phyloP scores from a whole-genome alignment of 2,888 invertebrate genomes.

The Drosophila dives region DNA sequence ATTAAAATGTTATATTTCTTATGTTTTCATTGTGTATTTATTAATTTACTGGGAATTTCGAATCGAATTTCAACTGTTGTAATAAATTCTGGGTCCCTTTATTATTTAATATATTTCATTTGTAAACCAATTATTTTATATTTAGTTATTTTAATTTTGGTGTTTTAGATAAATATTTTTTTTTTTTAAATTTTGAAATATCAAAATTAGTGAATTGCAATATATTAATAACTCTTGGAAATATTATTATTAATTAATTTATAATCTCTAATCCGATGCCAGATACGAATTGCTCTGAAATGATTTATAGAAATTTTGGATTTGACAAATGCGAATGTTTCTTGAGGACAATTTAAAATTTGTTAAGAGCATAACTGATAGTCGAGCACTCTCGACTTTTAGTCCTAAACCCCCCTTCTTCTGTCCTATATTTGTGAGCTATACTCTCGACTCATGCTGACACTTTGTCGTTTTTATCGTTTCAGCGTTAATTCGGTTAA shows the following conservation, averaged over 20 bases:
- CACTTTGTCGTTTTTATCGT: slow-evolving; percentile 80
- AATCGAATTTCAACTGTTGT: background rate
- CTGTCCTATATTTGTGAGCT: slow-evolving; percentile 23
- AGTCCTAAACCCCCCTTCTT: no score
- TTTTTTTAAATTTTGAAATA: no score
- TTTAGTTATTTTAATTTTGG: no score
- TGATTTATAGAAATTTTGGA: background rate
- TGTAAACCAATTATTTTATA: no score
- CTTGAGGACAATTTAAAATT: background rate
- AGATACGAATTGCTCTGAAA: background rate
- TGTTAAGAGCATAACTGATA: background rate
- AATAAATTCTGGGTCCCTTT: background rate
- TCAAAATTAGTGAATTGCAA: background rate
- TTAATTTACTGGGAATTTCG: background rate
- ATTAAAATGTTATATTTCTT: background rate
- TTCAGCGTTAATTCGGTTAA: slow-evolving; percentile 80
- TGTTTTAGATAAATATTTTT: no score
- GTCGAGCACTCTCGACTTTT: background rate
- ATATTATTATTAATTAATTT: background rate
- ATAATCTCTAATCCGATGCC: background rate
- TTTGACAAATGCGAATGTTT: background rate
- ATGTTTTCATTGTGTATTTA: background rate
- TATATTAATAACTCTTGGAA: background rate
- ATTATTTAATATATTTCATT: background rate
- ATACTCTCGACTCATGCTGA: slow-evolving; percentile 65